Evolutionary conservation across 2,113 vertebrate genomes (phyloP).

Genomic region (Chloebia gouldiae): DNA sequence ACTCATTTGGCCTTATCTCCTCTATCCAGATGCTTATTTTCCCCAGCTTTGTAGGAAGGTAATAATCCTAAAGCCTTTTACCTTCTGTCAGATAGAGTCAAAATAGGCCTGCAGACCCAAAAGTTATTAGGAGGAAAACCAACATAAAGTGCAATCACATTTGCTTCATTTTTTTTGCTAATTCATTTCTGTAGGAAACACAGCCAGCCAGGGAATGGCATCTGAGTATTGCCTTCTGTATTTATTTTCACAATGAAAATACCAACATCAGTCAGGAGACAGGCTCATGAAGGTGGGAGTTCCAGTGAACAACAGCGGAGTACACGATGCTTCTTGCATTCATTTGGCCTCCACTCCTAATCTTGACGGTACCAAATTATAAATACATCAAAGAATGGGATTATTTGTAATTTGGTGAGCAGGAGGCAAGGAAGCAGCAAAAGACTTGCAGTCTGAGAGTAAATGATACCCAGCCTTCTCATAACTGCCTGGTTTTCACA

Average conservation of each 20-base stretch:
- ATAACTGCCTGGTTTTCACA: background rate
- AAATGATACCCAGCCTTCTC: background rate
- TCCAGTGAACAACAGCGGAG: background rate
- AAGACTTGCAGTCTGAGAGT: background rate
- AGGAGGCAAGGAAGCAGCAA: background rate
- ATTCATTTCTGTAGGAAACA: background rate
- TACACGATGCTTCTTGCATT: background rate
- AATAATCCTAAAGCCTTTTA: conserved; percentile 38
- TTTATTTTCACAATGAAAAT: background rate
- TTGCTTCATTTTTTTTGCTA: background rate
- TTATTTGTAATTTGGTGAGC: background rate
- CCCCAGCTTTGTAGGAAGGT: conserved; percentile 16
- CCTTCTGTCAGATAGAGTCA: conserved; percentile 37
- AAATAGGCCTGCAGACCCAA: conserved; percentile 26
- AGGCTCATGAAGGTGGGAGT: fast-evolving
- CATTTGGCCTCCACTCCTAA: background rate
- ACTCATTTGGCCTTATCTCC: conserved; percentile 41
- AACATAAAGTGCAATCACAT: background rate
- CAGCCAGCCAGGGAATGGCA: background rate
- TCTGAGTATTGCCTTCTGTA: background rate
- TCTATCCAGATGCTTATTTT: conserved; percentile 38
- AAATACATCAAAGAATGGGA: background rate
- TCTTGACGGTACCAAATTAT: background rate
- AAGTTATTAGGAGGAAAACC: conserved; percentile 37
- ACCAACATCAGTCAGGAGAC: background rate